Conservation (phyloP, 2,113 vertebrate genomes). For the Paedocypris sp. region DNA sequence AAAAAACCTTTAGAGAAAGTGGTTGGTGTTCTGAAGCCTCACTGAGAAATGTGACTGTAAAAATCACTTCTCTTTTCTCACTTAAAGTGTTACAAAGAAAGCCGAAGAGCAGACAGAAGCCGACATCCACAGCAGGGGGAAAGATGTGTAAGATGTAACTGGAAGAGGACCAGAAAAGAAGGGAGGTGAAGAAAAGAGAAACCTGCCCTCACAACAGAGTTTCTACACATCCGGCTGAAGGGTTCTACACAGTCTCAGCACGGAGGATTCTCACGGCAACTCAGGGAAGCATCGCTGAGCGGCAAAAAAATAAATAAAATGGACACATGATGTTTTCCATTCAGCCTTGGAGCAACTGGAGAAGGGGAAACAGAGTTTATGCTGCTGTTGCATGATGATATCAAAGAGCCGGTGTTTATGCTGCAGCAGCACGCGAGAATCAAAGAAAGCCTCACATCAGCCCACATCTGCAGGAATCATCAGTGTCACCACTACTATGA, state of each 20-base stretch:
- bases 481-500: too few relatives aligned
- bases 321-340: background rate
- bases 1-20: too few relatives aligned
- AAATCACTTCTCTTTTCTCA: background rate
- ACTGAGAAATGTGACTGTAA: background rate
- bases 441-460: too few relatives aligned
- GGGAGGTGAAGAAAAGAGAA: background rate
- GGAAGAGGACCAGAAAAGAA: background rate
- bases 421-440: background rate
- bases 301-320: background rate
- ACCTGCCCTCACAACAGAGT: background rate
- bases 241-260: background rate
- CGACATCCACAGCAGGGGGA: background rate
- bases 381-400: background rate
- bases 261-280: background rate
- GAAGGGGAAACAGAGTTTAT: background rate
- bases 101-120: background rate
- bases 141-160: background rate
- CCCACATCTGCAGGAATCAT: too few relatives aligned
- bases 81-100: background rate
- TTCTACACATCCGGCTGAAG: background rate
- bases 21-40: too few relatives aligned
- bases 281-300: background rate
- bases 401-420: background rate
- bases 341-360: background rate